These are phyloP conservation scores for Tetramorium parvispinum DNA, from an alignment of 1,140 invertebrate genomes.

Conservation along the genomic window DNA sequence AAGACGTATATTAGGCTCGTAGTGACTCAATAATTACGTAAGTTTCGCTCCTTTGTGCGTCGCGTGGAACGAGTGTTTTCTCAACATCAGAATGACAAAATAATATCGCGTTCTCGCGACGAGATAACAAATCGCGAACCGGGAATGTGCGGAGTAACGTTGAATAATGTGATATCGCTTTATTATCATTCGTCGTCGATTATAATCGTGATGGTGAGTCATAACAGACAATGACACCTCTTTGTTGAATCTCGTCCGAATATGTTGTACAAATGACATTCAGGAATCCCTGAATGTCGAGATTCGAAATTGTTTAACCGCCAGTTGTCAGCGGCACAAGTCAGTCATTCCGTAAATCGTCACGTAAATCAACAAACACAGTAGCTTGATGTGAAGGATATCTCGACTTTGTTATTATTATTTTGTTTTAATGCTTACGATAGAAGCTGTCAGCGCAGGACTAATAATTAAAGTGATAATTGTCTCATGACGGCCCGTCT, in stretches of 20 bases:
- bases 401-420: too few relatives aligned
- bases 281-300: not conserved
- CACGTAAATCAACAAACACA: not conserved
- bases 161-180: not conserved
- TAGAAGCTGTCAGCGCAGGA: too few relatives aligned
- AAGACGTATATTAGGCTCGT: not conserved
- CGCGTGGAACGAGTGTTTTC: not conserved
- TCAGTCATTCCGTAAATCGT: not conserved
- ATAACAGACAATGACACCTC: not conserved
- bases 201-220: not conserved
- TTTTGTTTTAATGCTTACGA: too few relatives aligned
- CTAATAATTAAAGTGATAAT: too few relatives aligned
- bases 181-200: not conserved
- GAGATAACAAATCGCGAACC: not conserved
- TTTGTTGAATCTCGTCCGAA: not conserved
- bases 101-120: not conserved
- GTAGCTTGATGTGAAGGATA: too few relatives aligned
- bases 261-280: not conserved
- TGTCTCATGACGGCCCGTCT: too few relatives aligned
- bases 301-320: not conserved
- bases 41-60: not conserved
- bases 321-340: not conserved
- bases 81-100: not conserved
- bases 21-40: slow-evolving; percentile 7
- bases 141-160: not conserved